Conservation (phyloP, 2,888 invertebrate species). For the Eupithecia pulchellata region DNA sequence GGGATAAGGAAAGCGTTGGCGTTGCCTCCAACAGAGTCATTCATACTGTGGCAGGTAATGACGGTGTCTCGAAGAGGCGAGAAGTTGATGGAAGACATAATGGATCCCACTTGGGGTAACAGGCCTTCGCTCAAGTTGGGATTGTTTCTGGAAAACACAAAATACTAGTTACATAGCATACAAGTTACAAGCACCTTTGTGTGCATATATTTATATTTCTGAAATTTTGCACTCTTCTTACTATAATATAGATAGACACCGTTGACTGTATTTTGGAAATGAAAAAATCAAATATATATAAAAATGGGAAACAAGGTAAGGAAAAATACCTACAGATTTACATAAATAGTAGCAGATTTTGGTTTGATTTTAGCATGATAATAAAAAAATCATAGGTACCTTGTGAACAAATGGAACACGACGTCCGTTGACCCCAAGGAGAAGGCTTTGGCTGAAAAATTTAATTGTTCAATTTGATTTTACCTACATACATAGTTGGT, state of each 20-base stretch:
- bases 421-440: conserved; percentile 58
- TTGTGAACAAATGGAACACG: conserved; percentile 69
- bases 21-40: conserved; percentile 64
- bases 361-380: not conserved
- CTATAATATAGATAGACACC: no score
- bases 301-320: not conserved
- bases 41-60: conserved; percentile 64
- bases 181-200: no score
- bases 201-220: no score
- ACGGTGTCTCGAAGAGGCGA: conserved; percentile 54
- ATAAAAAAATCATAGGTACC: conserved; percentile 50
- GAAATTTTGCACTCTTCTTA: no score
- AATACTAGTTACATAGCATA: not conserved
- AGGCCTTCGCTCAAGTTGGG: conserved; percentile 61
- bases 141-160: conserved; percentile 55
- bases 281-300: no score
- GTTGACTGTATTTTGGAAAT: no score
- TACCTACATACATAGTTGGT: not conserved
- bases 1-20: conserved; percentile 69
- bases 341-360: not conserved
- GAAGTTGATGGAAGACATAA: conserved; percentile 58
- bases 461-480: not conserved
- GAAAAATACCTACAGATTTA: not conserved
- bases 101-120: conserved; percentile 52
- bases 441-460: conserved; percentile 61